Percentiles rank a stretch among this genome's conserved stretches.
phyloP scores from a whole-genome alignment of 2,888 invertebrate genomes.

The Elegia similella region DNA sequence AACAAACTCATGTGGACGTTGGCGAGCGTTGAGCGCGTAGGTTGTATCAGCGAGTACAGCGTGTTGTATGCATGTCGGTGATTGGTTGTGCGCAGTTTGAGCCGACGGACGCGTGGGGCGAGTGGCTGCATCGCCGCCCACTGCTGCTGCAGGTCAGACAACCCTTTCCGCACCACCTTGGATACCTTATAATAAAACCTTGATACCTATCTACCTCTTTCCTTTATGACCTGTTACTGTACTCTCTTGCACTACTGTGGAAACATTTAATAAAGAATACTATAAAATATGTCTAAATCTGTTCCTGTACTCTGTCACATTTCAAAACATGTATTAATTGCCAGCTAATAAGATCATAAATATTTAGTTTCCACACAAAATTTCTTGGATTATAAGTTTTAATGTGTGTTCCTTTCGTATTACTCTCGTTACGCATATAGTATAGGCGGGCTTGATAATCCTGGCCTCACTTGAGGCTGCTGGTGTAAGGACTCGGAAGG shows the following conservation, averaged over 20 bases:
- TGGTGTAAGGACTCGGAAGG: no score
- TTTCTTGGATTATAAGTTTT: no score
- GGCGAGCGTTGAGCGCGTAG: slow-evolving; percentile 16
- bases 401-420: no score
- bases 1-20: slow-evolving; percentile 20
- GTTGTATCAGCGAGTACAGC: slow-evolving; percentile 53
- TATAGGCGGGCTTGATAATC: no score
- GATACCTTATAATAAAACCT: slow-evolving; percentile 14
- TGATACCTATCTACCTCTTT: background rate
- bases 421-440: no score
- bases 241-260: background rate
- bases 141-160: slow-evolving; percentile 92
- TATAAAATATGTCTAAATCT: no score
- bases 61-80: slow-evolving; percentile 78
- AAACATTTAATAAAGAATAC: no score
- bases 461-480: no score
- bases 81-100: slow-evolving; percentile 73
- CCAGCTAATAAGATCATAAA: no score
- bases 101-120: slow-evolving; percentile 73
- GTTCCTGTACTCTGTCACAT: no score
- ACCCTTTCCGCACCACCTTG: slow-evolving; percentile 23
- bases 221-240: background rate
- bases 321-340: no score
- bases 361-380: no score
- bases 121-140: slow-evolving; percentile 86